Conservation (phyloP, 2,113 vertebrate species). For the Ranitomeya imitator region DNA sequence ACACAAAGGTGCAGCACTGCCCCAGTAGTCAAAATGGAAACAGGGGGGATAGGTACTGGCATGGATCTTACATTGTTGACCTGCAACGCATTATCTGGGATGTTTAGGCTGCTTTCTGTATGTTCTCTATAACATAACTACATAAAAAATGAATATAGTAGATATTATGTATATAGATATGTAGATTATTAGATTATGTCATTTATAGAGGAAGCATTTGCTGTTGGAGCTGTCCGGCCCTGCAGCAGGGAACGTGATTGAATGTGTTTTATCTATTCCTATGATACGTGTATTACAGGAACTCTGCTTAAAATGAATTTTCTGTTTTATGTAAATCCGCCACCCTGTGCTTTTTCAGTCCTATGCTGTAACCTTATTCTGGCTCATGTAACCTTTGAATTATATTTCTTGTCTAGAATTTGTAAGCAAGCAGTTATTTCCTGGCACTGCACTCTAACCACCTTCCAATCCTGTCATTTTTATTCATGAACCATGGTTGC, state of each 20-base stretch:
- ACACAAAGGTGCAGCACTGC: too few species aligned
- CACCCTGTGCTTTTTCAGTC: background rate
- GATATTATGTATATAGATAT: too few species aligned
- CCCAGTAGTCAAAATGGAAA: too few species aligned
- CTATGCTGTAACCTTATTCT: background rate
- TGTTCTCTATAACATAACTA: too few species aligned
- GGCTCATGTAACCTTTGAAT: slow-evolving; percentile 5
- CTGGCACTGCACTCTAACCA: background rate
- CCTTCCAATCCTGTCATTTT: slow-evolving; percentile 32
- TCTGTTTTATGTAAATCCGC: slow-evolving; percentile 29
- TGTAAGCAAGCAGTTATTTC: slow-evolving; percentile 38
- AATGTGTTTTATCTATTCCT: background rate
- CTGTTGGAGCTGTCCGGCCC: background rate
- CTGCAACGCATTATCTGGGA: too few species aligned
- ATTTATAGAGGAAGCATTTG: too few species aligned
- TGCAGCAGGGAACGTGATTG: background rate
- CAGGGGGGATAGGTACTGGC: too few species aligned
- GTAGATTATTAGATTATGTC: too few species aligned
- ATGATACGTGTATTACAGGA: background rate
- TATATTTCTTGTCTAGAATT: slow-evolving; percentile 46
- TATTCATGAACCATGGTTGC: slow-evolving; percentile 37
- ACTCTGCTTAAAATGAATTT: background rate
- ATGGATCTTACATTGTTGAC: too few species aligned
- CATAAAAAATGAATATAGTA: too few species aligned
- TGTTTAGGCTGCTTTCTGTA: too few species aligned